Percentiles rank a stretch among this genome's conserved stretches.
Evolutionary conservation across 2,797 vertebrate species (phyloP).

Genomic region (Oreochromis grahami): DNA sequence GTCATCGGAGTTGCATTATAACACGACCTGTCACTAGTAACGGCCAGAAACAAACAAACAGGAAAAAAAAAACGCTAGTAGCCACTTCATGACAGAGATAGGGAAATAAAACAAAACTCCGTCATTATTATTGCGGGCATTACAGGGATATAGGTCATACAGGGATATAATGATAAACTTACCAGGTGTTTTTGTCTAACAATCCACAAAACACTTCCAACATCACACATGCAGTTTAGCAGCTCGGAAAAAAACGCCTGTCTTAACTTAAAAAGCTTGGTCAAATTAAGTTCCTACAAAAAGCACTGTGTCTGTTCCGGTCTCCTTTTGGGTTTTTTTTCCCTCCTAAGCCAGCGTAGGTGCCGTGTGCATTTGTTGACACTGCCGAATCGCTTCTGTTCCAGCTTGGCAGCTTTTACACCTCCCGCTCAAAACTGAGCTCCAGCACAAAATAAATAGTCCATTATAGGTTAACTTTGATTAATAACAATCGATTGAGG

Average conservation of each 20-base stretch:
- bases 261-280: slow-evolving; percentile 10
- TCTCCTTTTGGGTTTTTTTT: slow-evolving; percentile 18
- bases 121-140: not conserved
- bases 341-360: slow-evolving; percentile 52
- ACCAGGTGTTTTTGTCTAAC: slow-evolving; percentile 4
- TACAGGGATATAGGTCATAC: not conserved
- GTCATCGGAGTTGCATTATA: not conserved
- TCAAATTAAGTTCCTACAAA: slow-evolving; percentile 44
- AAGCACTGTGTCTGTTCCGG: slow-evolving; percentile 32
- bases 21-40: not conserved
- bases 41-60: not conserved
- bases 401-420: slow-evolving; percentile 58
- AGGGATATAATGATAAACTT: slow-evolving; percentile 19
- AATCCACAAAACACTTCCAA: not conserved
- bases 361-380: slow-evolving; percentile 72
- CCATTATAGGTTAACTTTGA: slow-evolving; percentile 40
- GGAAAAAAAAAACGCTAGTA: not conserved
- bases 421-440: slow-evolving; percentile 83
- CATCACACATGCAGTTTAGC: not conserved
- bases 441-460: slow-evolving; percentile 48
- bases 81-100: not conserved
- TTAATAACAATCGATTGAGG: not conserved
- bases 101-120: not conserved
- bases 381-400: slow-evolving; percentile 57
- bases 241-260: not conserved